A percentile compares a stretch with the other conserved stretches of the same genome.
Conservation (phyloP, 2,797 vertebrate species). For the Remorina albescens region DNA sequence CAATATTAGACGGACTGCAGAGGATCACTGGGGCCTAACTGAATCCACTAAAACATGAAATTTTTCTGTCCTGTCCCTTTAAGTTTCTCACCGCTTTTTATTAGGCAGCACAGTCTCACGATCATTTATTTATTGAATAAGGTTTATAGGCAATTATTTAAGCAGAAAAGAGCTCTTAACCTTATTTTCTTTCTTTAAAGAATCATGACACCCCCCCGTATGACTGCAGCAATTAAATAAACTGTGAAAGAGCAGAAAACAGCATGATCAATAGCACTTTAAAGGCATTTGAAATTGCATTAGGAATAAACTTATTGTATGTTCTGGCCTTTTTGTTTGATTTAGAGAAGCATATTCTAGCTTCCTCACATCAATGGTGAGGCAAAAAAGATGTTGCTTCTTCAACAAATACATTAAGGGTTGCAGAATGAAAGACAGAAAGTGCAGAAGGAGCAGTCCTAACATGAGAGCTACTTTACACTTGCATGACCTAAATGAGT, state of each 20-base stretch:
- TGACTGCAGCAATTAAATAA: slow-evolving; percentile 5
- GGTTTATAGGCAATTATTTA: slow-evolving; percentile 3
- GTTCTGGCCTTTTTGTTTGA: neutral
- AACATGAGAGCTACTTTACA: neutral
- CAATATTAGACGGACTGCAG: slow-evolving; percentile 70
- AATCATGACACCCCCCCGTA: neutral
- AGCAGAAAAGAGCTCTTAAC: neutral
- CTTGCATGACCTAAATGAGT: neutral
- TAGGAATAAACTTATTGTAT: neutral
- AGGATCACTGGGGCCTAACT: slow-evolving; percentile 56
- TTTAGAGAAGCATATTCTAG: neutral
- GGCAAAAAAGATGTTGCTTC: neutral
- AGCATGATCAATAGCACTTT: neutral
- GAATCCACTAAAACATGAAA: slow-evolving; percentile 36
- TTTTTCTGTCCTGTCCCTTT: slow-evolving; percentile 36
- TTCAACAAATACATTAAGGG: neutral
- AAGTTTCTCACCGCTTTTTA: slow-evolving; percentile 17
- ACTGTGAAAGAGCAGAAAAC: neutral
- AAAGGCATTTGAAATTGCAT: neutral
- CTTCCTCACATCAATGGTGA: neutral
- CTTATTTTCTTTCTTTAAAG: neutral
- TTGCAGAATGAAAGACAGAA: neutral
- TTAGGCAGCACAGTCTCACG: neutral
- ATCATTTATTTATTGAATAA: slow-evolving; percentile 8
- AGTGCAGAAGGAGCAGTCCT: neutral